These are phyloP conservation scores for Cromileptes altivelis DNA, from an alignment of 2,113 vertebrate genomes.

Conservation along the genomic window DNA sequence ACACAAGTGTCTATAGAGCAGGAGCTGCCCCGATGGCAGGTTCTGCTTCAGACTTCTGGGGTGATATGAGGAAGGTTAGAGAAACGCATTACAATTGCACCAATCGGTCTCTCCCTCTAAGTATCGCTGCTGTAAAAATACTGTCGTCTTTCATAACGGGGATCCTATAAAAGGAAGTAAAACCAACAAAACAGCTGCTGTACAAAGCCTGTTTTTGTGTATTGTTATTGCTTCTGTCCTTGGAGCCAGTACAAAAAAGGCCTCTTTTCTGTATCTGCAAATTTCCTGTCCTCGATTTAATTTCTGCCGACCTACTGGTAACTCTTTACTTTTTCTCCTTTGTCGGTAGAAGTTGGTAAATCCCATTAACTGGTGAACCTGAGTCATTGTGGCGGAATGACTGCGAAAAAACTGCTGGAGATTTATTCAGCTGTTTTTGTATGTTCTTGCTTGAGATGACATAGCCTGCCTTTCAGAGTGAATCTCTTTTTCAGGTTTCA, in stretches of 20 bases:
- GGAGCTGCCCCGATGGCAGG: neutral
- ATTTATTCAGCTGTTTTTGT: neutral
- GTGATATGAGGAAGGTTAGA: neutral
- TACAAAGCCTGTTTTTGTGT: neutral
- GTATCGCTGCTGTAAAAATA: neutral
- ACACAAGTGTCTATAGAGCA: neutral
- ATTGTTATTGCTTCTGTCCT: neutral
- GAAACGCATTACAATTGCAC: neutral
- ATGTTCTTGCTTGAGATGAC: neutral
- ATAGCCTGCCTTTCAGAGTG: neutral
- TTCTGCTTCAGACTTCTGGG: neutral
- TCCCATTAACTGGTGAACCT: constrained; percentile 20
- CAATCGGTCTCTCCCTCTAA: neutral
- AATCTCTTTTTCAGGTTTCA: neutral
- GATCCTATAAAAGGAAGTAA: constrained; percentile 8
- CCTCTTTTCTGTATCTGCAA: neutral
- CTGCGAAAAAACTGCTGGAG: neutral
- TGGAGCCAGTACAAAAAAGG: neutral
- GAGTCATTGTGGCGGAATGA: neutral
- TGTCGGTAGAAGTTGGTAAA: neutral
- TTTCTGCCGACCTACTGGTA: constrained; percentile 5
- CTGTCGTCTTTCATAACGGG: neutral
- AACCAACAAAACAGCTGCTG: neutral
- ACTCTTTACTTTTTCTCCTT: constrained; percentile 10
- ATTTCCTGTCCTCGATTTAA: neutral